phyloP scores from a whole-genome alignment of 2,113 vertebrate species.

The Anguilla rostrata region DNA sequence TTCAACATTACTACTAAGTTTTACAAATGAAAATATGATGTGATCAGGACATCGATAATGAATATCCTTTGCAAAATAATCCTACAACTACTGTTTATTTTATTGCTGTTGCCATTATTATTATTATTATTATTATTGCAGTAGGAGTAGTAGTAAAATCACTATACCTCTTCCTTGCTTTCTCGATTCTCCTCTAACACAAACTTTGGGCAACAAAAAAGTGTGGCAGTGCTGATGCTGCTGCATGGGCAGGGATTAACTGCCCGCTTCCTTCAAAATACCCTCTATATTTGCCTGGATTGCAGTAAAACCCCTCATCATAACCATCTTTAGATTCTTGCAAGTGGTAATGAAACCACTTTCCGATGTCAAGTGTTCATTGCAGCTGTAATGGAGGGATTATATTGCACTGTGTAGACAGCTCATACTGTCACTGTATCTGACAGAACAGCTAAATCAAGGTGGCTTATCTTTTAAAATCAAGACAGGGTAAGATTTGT shows the following conservation, averaged over 20 bases:
- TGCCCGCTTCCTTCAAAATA: neutral
- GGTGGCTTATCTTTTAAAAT: slow-evolving; percentile 4
- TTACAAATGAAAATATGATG: neutral
- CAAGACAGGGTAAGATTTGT: neutral
- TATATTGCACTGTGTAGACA: neutral
- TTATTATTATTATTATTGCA: neutral
- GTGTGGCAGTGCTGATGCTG: neutral
- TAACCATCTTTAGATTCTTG: neutral
- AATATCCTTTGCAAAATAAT: neutral
- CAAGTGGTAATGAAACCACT: slow-evolving; percentile 9
- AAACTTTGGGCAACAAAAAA: neutral
- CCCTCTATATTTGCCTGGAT: slow-evolving; percentile 9
- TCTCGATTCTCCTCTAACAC: neutral
- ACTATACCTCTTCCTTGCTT: neutral
- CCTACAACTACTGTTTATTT: no score
- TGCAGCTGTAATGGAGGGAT: neutral
- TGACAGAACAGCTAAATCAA: neutral
- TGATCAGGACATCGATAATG: neutral
- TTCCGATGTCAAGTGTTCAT: neutral
- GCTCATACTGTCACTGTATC: neutral
- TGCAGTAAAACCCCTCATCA: slow-evolving; percentile 3
- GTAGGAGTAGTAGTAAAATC: neutral
- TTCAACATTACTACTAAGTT: neutral
- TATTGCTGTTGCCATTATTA: neutral
- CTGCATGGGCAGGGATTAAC: slow-evolving; percentile 15